Conservation (phyloP, 2,797 vertebrate species). For the Loriculus beryllinus region DNA sequence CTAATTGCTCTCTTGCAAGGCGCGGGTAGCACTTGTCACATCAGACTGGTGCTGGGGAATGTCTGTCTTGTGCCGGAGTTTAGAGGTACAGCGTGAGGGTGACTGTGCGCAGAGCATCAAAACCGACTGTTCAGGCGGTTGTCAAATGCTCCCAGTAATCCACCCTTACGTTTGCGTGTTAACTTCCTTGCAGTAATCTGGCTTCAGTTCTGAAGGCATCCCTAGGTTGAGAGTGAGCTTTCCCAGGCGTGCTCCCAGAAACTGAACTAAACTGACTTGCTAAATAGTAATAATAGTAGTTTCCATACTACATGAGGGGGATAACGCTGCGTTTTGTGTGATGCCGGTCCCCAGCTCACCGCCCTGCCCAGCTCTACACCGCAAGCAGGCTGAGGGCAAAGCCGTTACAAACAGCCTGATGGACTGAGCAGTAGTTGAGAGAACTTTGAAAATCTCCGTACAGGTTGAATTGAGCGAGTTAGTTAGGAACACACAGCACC, state of each 20-base stretch:
- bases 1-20: background rate
- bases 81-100: background rate
- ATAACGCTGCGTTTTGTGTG: background rate
- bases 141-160: background rate
- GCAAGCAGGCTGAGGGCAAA: background rate
- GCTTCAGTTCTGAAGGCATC: background rate
- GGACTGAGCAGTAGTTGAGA: background rate
- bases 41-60: background rate
- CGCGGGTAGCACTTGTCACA: background rate
- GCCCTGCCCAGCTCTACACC: fast-evolving
- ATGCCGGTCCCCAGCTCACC: background rate
- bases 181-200: background rate
- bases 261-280: background rate
- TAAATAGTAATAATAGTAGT: background rate
- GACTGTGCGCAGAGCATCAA: background rate
- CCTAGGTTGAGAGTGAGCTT: background rate
- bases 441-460: background rate
- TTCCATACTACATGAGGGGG: background rate
- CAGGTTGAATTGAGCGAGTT: background rate
- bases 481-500: fast-evolving
- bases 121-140: fast-evolving
- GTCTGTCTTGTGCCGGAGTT: background rate
- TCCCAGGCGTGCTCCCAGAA: background rate
- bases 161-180: background rate
- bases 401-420: background rate